Conservation (phyloP, 2,888 invertebrate genomes). For the Aromia moschata region DNA sequence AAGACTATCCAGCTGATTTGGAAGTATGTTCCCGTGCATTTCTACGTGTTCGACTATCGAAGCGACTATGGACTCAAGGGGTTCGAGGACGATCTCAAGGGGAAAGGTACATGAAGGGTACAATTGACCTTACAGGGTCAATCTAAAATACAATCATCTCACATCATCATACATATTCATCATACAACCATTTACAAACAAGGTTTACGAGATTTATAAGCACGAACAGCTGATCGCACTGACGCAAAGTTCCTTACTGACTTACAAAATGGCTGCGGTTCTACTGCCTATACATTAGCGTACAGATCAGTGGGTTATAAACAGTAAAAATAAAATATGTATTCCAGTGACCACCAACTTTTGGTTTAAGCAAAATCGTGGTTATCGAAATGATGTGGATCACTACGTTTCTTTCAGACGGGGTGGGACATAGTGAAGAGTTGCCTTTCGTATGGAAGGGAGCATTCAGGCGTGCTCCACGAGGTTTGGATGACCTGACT, state of each 20-base stretch:
- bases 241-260: too few species aligned
- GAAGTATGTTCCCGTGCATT: constrained; percentile 33
- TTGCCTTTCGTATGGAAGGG: constrained; percentile 34
- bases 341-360: not conserved
- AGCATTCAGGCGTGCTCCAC: constrained; percentile 5
- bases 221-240: too few species aligned
- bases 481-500: constrained; percentile 24
- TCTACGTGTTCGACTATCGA: constrained; percentile 35
- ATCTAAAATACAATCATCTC: too few species aligned
- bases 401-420: not conserved
- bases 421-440: constrained; percentile 35
- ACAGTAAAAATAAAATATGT: not conserved
- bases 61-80: constrained; percentile 27
- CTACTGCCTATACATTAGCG: too few species aligned
- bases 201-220: too few species aligned
- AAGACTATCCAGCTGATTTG: constrained; percentile 36
- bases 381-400: not conserved
- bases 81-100: constrained; percentile 10
- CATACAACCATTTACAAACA: too few species aligned
- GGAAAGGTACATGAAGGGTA: too few species aligned
- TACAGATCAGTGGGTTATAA: too few species aligned
- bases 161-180: too few species aligned
- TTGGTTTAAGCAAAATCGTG: not conserved
- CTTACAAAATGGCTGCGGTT: too few species aligned
- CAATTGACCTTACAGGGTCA: too few species aligned